These are phyloP conservation scores for Peromyscus melanophrys DNA, from an alignment of 2,797 vertebrate genomes.

Conservation along the genomic window DNA sequence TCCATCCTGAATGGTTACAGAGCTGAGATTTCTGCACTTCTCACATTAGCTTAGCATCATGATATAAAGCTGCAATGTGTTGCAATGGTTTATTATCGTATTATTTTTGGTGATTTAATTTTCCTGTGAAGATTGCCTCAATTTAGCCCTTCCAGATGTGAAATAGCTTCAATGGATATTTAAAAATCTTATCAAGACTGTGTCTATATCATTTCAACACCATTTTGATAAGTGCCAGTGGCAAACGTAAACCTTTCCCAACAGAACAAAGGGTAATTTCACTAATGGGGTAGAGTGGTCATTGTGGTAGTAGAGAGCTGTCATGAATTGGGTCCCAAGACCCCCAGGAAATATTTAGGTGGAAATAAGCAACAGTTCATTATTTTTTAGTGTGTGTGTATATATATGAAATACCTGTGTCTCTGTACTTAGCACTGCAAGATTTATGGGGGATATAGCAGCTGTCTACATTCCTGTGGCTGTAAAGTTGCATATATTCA, in stretches of 20 bases:
- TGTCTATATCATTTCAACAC: slow-evolving; percentile 54
- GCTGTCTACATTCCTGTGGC: neutral
- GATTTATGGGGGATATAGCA: neutral
- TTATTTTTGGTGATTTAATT: slow-evolving; percentile 81
- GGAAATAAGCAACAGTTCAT: neutral
- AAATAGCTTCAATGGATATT: slow-evolving; percentile 67
- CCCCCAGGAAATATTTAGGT: neutral
- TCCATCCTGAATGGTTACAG: slow-evolving; percentile 64
- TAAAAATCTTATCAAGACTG: slow-evolving; percentile 35
- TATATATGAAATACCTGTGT: neutral
- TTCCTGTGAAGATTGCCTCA: slow-evolving; percentile 61
- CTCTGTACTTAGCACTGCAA: neutral
- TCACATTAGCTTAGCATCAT: slow-evolving; percentile 64
- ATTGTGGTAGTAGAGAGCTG: neutral
- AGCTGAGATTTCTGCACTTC: slow-evolving; percentile 75
- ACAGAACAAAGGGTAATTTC: neutral
- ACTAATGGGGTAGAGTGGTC: fast-evolving
- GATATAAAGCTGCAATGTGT: slow-evolving; percentile 61
- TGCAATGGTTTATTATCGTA: slow-evolving; percentile 68
- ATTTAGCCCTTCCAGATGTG: slow-evolving; percentile 68
- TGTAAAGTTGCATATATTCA: neutral
- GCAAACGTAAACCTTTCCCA: neutral
- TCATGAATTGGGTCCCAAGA: neutral
- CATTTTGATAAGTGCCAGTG: slow-evolving; percentile 23
- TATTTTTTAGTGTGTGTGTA: no score